Percentiles rank a stretch among this genome's conserved stretches.
Conservation (phyloP, 2,888 invertebrate genomes). For the Anticlea derivata region DNA sequence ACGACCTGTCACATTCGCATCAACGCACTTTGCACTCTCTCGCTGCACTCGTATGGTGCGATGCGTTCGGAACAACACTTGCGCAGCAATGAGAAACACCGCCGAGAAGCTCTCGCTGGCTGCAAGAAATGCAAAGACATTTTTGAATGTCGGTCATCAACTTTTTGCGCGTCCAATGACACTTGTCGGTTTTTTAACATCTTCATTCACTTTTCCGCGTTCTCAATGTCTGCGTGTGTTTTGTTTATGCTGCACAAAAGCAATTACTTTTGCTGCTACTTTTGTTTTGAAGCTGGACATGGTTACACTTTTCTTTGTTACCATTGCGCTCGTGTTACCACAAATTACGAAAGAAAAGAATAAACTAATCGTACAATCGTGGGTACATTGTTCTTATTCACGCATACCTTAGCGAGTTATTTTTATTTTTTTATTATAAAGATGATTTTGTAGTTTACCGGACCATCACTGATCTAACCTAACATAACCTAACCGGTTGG, state of each 20-base stretch:
- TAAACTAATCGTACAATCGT: conserved; percentile 7
- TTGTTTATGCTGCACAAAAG: conserved; percentile 11
- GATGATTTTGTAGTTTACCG: conserved; percentile 14
- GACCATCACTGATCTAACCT: conserved; percentile 26
- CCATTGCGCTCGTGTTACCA: conserved; percentile 19
- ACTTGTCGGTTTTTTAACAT: conserved; percentile 39
- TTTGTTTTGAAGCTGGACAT: conserved; percentile 34
- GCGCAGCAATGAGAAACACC: conserved; percentile 46
- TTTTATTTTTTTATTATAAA: conserved; percentile 4
- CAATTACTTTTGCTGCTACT: conserved; percentile 25
- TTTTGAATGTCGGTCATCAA: conserved; percentile 46
- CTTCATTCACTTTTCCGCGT: conserved; percentile 38
- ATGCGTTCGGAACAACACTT: conserved; percentile 43
- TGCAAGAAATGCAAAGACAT: conserved; percentile 31
- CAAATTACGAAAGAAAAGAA: conserved; percentile 15
- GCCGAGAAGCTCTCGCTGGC: conserved; percentile 32
- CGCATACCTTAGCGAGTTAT: conserved; percentile 1
- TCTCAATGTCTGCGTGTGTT: conserved; percentile 21
- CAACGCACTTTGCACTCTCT: conserved; percentile 45
- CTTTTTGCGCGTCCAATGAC: conserved; percentile 59
- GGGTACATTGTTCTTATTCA: conserved; percentile 8
- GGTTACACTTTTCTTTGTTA: conserved; percentile 26
- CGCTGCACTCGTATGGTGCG: conserved; percentile 46
- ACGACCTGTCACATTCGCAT: conserved; percentile 61
- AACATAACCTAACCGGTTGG: conserved; percentile 42